phyloP scores from a whole-genome alignment of 2,113 vertebrate genomes.

The Dendropsophus ebraccatus region DNA sequence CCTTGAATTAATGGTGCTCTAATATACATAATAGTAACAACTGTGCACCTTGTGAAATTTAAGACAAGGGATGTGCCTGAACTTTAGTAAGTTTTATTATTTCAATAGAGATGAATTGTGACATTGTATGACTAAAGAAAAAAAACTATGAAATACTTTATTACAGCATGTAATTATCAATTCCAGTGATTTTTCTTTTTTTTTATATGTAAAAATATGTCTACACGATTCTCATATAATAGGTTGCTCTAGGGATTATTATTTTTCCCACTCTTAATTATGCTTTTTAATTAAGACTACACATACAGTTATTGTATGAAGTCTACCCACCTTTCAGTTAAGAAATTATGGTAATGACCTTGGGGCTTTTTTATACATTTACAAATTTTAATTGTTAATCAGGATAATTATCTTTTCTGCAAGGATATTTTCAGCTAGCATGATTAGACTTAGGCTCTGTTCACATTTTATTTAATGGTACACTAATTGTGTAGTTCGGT shows the following conservation, averaged over 20 bases:
- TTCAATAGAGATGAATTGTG: background rate
- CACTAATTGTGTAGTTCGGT: no score
- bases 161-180: background rate
- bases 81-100: background rate
- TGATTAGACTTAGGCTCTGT: background rate
- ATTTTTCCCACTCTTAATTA: background rate
- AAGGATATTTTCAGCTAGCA: no score
- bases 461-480: background rate
- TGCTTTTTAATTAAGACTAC: background rate
- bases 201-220: background rate
- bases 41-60: background rate
- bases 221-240: background rate
- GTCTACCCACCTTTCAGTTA: background rate
- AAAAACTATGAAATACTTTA: background rate
- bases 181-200: background rate
- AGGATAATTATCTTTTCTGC: background rate
- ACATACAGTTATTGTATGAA: background rate
- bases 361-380: background rate
- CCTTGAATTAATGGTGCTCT: no score
- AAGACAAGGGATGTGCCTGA: background rate
- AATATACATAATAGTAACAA: no score
- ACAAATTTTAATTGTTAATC: slow-evolving; percentile 10
- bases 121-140: background rate
- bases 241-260: background rate
- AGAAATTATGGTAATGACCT: background rate